These are phyloP conservation scores for Aulostomus chinensis DNA, from an alignment of 2,797 vertebrate genomes.

Conservation along the genomic window DNA sequence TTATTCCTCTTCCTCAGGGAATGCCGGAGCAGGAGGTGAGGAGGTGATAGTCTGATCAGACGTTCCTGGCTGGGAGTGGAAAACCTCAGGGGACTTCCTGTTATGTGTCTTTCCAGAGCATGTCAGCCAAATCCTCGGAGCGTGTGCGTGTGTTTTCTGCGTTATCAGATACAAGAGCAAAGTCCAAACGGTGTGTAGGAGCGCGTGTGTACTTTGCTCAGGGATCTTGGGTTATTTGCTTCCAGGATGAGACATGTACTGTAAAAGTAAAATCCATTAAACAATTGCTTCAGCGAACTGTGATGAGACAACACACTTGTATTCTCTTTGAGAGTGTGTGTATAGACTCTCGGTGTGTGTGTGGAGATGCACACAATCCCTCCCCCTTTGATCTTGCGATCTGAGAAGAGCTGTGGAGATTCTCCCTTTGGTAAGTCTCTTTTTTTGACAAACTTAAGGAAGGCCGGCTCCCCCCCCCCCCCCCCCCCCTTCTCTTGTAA, in stretches of 20 bases:
- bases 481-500: no score
- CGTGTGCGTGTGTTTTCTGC: not conserved
- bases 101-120: not conserved
- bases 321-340: conserved; percentile 1
- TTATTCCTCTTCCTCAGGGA: no score
- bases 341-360: not conserved
- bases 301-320: not conserved
- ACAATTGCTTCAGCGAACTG: conserved; percentile 18
- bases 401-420: conserved; percentile 1
- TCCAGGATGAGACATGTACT: conserved; percentile 36
- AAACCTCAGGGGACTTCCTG: not conserved
- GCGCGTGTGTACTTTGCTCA: conserved; percentile 20
- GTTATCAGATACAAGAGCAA: conserved; percentile 29
- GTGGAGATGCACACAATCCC: not conserved
- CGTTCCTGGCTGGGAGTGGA: no score
- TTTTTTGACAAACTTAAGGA: no score
- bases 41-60: no score
- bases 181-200: conserved; percentile 19
- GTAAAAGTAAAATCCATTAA: conserved; percentile 22
- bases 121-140: not conserved
- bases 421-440: conserved; percentile 53
- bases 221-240: conserved; percentile 34
- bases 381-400: conserved; percentile 1
- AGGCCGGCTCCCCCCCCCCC: no score
- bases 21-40: no score